phyloP scores from a whole-genome alignment of 2,888 invertebrate genomes.

The Linyphia triangularis region DNA sequence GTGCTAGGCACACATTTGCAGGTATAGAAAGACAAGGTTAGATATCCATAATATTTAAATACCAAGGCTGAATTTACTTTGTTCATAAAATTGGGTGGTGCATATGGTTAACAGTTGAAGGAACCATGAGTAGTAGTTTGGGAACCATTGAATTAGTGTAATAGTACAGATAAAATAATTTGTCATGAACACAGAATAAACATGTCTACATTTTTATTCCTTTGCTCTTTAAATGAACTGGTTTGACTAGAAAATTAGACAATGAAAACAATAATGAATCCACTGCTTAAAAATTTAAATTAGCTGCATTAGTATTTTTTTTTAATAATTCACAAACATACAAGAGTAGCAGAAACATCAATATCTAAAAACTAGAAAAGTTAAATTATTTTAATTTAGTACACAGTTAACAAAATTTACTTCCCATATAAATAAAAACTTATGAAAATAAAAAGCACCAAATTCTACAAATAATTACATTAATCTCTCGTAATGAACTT shows the following conservation, averaged over 20 bases:
- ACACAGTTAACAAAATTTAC: background rate
- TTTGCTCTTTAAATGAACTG: background rate
- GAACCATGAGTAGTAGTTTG: background rate
- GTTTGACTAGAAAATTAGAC: slow-evolving; percentile 26
- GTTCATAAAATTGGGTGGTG: too few relatives aligned
- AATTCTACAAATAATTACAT: slow-evolving; percentile 6
- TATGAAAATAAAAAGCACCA: slow-evolving; percentile 24
- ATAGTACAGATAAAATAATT: background rate
- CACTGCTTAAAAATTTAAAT: background rate
- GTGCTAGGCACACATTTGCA: too few relatives aligned
- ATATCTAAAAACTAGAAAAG: background rate
- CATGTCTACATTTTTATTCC: background rate
- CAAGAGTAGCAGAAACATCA: background rate
- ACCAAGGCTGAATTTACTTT: too few relatives aligned
- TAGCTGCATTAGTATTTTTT: slow-evolving; percentile 14
- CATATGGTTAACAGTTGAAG: too few relatives aligned
- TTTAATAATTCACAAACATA: background rate
- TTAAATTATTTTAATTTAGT: background rate
- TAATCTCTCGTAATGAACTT: slow-evolving; percentile 23
- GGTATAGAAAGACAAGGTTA: too few relatives aligned
- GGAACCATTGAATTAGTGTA: background rate
- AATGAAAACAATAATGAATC: background rate
- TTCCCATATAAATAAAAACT: slow-evolving; percentile 7
- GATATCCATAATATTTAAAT: too few relatives aligned
- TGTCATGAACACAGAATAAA: background rate